A percentile compares a stretch with the other conserved stretches of the same genome.
Conservation (phyloP, 1,140 invertebrate genomes). For the Drosophila nigromelanica region DNA sequence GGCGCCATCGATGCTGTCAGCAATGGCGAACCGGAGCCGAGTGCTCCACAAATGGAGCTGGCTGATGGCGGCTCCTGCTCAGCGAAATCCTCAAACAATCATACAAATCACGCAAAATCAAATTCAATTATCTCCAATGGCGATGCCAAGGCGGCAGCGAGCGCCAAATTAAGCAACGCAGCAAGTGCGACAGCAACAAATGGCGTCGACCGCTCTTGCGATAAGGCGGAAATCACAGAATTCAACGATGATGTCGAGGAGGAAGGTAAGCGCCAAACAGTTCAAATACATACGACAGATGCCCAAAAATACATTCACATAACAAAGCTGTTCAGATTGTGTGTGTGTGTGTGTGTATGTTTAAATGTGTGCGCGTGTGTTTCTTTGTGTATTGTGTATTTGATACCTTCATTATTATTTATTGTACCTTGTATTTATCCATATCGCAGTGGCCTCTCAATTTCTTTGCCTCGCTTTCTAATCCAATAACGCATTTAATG, state of each 20-base stretch:
- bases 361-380: slow-evolving; percentile 1
- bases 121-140: slow-evolving; percentile 81
- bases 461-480: slow-evolving; percentile 17
- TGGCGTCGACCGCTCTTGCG: slow-evolving; percentile 68
- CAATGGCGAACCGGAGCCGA: slow-evolving; percentile 67
- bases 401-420: slow-evolving; percentile 49
- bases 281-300: slow-evolving; percentile 42
- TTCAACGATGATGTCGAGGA: slow-evolving; percentile 74
- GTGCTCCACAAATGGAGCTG: slow-evolving; percentile 59
- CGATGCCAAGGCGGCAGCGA: slow-evolving; percentile 62
- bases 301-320: slow-evolving; percentile 53
- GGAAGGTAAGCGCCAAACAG: slow-evolving; percentile 65
- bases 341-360: slow-evolving; percentile 28
- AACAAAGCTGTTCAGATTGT: slow-evolving; percentile 21
- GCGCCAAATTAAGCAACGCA: slow-evolving; percentile 19
- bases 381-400: slow-evolving; percentile 10
- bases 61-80: slow-evolving; percentile 29
- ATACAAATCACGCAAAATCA: slow-evolving; percentile 80
- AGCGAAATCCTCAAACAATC: slow-evolving; percentile 64
- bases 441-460: slow-evolving; percentile 47
- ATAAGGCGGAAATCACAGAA: slow-evolving; percentile 77
- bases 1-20: slow-evolving; percentile 69
- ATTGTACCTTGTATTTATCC: slow-evolving; percentile 42
- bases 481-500: slow-evolving; percentile 68
- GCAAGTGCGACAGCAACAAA: slow-evolving; percentile 63